Conservation (phyloP, 2,888 invertebrate genomes). For the Macropis europaea region DNA sequence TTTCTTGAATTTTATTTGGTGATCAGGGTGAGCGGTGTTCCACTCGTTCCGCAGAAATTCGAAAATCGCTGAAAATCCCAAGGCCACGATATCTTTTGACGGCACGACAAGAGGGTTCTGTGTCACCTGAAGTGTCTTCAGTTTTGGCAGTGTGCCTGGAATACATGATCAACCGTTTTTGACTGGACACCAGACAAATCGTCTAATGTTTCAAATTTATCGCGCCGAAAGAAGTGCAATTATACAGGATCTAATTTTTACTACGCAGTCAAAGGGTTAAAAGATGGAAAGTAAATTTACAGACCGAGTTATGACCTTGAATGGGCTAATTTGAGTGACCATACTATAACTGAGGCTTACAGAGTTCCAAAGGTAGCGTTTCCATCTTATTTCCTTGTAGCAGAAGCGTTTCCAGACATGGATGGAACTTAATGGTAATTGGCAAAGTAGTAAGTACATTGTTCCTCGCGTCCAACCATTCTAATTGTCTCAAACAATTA, state of each 20-base stretch:
- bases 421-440: constrained; percentile 82
- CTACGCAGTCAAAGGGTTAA: background rate
- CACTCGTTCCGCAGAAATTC: constrained; percentile 78
- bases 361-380: constrained; percentile 84
- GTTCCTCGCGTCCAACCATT: constrained; percentile 85
- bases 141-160: constrained; percentile 81
- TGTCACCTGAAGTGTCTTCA: constrained; percentile 84
- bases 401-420: constrained; percentile 83
- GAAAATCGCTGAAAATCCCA: constrained; percentile 80
- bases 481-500: constrained; percentile 81
- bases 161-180: background rate
- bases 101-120: constrained; percentile 85
- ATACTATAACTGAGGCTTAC: constrained; percentile 78
- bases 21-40: constrained; percentile 73
- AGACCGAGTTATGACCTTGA: background rate
- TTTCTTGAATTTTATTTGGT: constrained; percentile 44
- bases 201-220: background rate
- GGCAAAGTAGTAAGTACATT: constrained; percentile 83
- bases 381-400: constrained; percentile 84
- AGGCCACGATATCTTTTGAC: constrained; percentile 81
- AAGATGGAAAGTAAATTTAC: background rate
- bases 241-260: background rate
- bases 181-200: background rate
- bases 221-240: background rate
- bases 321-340: too few relatives aligned